Percentiles rank a stretch among this genome's conserved stretches.
Conservation (phyloP, 1,140 invertebrate species). For the Drosophila insularis region DNA sequence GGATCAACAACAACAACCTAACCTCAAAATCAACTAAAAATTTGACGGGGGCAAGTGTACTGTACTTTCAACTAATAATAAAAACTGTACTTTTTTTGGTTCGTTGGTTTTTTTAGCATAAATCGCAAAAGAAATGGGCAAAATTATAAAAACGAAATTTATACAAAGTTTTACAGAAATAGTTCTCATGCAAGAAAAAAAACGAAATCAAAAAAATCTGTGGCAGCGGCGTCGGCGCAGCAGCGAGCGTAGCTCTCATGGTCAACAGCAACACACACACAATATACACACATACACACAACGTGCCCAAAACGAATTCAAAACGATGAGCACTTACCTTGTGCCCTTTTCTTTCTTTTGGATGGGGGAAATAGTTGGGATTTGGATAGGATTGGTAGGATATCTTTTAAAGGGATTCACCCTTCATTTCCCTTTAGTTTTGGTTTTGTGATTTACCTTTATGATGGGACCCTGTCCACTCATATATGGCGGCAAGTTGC, state of each 20-base stretch:
- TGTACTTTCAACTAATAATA: conserved; percentile 17
- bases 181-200: conserved; percentile 64
- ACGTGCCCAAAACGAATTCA: conserved; percentile 41
- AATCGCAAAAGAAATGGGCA: conserved; percentile 37
- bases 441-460: conserved; percentile 88
- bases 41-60: conserved; percentile 22
- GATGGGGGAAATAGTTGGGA: not conserved
- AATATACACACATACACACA: conserved; percentile 38
- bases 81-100: not conserved
- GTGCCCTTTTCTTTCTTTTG: conserved; percentile 20
- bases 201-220: conserved; percentile 35
- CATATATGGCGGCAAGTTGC: conserved; percentile 85
- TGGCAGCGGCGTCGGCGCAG: conserved; percentile 44
- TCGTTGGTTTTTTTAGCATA: conserved; percentile 3
- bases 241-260: conserved; percentile 49
- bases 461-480: conserved; percentile 93
- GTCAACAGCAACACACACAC: conserved; percentile 72
- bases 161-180: conserved; percentile 25
- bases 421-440: not conserved
- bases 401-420: conserved; percentile 2
- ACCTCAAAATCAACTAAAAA: conserved; percentile 31
- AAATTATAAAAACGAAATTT: conserved; percentile 26
- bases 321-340: conserved; percentile 59
- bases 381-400: not conserved
- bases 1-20: conserved; percentile 41